Base-by-base conservation (phyloP, 2,888 invertebrate species). In the Parnassius smintheus region DNA sequence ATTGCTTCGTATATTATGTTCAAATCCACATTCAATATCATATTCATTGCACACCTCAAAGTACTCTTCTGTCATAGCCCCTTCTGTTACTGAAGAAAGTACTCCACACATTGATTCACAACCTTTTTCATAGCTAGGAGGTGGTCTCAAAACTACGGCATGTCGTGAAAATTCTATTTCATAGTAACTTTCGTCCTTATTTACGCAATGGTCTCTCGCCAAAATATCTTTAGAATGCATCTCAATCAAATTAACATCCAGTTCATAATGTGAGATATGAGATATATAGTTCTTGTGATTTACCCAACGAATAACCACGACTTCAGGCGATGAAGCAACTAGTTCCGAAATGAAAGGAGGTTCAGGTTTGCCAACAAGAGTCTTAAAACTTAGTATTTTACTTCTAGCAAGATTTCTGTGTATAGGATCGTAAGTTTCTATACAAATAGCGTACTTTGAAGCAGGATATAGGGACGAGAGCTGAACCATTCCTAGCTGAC, bases 81-180 rank as follows among this genome's bases (percentile, higher is more conserved):
- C 86, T 41, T 73, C 73, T 3, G 86, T 81, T 2, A 76, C 76
- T 1, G 81, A 74, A 2, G 88, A 82, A 8, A 86, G 70, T 9
- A 85, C 61, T 0, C 86, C 89, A 68, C 88, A 90, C 77, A 80
- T 83, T 9, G 85, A 82, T 70, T 88, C 85, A 69, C 91, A 91
- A 42, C 79, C 78, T 68, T 69, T 78, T 4, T 76, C 80, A 69
- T 91, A 91, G 42, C 81, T 77, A 13, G 72, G 71, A 22, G 91
- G 91, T 10, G 89, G 87, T 68, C 77, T 78, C 76, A 79, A 79
- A 1, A 88, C 82, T 18, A 86, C 73, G 1, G 83, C 83, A 69
- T 91, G 91, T 11, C 78, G 77, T 7, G 78, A 75, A 64, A 78
- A 72, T 66, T 87, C 85, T 22, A 72, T 66, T 60, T 85, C 81